phyloP scores from a whole-genome alignment of 2,113 vertebrate genomes.

The Glaucomys volans region DNA sequence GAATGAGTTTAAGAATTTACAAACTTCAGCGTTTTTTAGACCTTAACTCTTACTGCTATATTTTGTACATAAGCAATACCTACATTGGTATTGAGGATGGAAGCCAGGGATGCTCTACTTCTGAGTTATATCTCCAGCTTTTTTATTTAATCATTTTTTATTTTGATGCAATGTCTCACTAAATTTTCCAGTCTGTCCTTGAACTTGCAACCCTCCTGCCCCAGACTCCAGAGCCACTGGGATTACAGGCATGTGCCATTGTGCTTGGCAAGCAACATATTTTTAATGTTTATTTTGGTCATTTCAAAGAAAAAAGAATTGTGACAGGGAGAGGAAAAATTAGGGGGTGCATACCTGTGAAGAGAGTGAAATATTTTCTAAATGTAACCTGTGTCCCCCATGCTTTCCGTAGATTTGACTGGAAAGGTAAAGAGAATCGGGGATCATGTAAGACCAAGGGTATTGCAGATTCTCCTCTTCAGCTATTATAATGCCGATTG shows the following conservation, averaged over 20 bases:
- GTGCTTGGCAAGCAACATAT: neutral
- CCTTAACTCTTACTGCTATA: neutral
- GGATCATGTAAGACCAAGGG: neutral
- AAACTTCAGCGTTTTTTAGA: neutral
- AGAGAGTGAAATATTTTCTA: neutral
- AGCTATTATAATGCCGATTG: neutral
- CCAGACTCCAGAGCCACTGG: too few relatives aligned
- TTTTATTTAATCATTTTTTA: too few relatives aligned
- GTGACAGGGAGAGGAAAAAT: neutral
- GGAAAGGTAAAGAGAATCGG: neutral
- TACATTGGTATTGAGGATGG: too few relatives aligned
- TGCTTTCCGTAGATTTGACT: neutral
- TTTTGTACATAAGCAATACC: neutral
- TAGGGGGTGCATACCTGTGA: neutral
- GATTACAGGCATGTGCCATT: too few relatives aligned
- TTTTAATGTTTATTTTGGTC: neutral
- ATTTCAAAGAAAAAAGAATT: neutral
- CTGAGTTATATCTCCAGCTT: too few relatives aligned
- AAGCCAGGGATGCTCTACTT: too few relatives aligned
- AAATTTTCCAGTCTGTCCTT: too few relatives aligned
- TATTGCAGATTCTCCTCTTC: neutral
- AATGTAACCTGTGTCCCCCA: neutral
- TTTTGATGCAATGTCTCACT: too few relatives aligned
- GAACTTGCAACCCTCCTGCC: too few relatives aligned
- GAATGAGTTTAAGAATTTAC: neutral